Evolutionary conservation across 2,888 invertebrate species (phyloP).

Genomic region (Pherbina coryleti): DNA sequence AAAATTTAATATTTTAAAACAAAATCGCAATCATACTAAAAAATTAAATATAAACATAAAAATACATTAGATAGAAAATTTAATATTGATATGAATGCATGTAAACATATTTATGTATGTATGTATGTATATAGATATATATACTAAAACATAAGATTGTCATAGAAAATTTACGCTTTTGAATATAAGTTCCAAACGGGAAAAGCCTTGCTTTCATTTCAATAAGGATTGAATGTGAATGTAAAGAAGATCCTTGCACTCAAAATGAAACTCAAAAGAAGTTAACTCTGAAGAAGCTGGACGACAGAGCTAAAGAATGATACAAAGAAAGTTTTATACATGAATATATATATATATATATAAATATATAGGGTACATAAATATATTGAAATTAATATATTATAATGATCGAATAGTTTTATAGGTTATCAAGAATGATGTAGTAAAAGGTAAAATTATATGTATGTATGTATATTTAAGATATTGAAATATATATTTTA

Average conservation of each 20-base stretch:
- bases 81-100: background rate
- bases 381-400: background rate
- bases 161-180: slow-evolving; percentile 28
- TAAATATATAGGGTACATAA: slow-evolving; percentile 14
- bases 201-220: slow-evolving; percentile 1
- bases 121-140: background rate
- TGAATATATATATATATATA: background rate
- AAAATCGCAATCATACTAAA: slow-evolving; percentile 33
- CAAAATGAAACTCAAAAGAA: slow-evolving; percentile 26
- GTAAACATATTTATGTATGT: background rate
- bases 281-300: slow-evolving; percentile 35
- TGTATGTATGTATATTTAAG: background rate
- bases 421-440: background rate
- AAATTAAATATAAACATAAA: background rate
- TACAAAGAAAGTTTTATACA: slow-evolving; percentile 16
- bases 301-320: slow-evolving; percentile 29
- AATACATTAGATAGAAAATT: slow-evolving; percentile 6
- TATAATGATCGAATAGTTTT: background rate
- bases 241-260: slow-evolving; percentile 32
- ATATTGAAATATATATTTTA: background rate
- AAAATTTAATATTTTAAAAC: slow-evolving; percentile 7
- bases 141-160: slow-evolving; percentile 13
- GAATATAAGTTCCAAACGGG: slow-evolving; percentile 10
- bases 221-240: slow-evolving; percentile 26
- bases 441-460: background rate